Evolutionary conservation across 37 sponge, comb jelly and placozoan genomes (phyloP), one percentile per base, ranked within the genome.

Genomic region (Corticium candelabrum): DNA sequence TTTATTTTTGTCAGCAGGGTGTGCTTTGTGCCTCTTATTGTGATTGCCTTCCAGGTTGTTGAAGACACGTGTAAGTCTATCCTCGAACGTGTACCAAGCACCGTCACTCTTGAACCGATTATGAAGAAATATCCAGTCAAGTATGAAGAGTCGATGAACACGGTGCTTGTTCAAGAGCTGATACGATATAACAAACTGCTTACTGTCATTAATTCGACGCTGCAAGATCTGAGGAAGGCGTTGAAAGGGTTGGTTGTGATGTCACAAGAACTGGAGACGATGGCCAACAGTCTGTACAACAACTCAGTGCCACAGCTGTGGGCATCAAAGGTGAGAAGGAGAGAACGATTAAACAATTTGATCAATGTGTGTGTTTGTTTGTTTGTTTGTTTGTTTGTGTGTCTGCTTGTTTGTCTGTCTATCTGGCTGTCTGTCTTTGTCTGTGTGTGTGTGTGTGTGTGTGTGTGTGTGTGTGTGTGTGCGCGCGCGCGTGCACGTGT

Each of bases 71-170:
- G 92, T 15, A 85, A 86, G 81, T 78, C 77, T 38, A 93, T 97
- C 1, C 82, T 93, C 67, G 80, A 68, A 34, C 71, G 68, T 41
- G 86, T 97, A 21, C 91, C 94, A 15, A 40, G 68, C 1, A 90
- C 94, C 7, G 70, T 93, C 38, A 78, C 81, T 33, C 76, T 97
- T 68, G 78, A 34, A 3, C 80, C 86, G 3, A 79, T 97, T 40
- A 85, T 86, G 85, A 83, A 88, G 39, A 84, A 86, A 73, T 93
- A 91, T 78, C 98, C 98, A 29, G 98, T 97, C 39, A 81, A 80
- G 72, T 97, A 97, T 71, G 94, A 93, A 77, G 98, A 97, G 77
- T 90, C 91, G 2, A 97, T 97, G 98, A 97, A 97, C 84, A 97
- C 98, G 40, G 98, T 97, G 3, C 71, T 97, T 34, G 84, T 89